Percentiles rank a stretch among this genome's conserved stretches.
These are phyloP conservation scores for Campylomormyrus tamandua DNA, from an alignment of 2,113 vertebrate species.

Conservation along the genomic window DNA sequence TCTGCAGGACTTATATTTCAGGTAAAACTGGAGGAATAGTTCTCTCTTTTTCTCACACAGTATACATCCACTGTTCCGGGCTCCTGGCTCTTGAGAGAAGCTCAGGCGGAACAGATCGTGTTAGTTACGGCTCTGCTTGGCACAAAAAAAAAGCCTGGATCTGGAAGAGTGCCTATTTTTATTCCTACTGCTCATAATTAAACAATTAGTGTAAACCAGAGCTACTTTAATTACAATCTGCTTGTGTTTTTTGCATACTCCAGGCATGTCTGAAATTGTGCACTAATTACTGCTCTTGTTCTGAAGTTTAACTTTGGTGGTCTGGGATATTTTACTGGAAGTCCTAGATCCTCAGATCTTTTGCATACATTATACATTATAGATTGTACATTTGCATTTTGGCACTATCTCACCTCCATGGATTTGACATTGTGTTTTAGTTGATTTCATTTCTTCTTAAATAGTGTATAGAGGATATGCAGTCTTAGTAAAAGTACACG, in stretches of 20 bases:
- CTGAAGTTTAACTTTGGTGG: background rate
- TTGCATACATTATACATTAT: background rate
- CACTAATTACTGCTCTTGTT: background rate
- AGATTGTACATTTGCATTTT: background rate
- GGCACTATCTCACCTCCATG: background rate
- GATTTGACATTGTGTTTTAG: background rate
- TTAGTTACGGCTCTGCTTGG: background rate
- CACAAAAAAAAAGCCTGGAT: background rate
- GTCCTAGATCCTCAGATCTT: background rate
- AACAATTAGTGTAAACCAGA: background rate
- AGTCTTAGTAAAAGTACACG: background rate
- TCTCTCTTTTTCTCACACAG: background rate
- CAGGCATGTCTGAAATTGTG: slow-evolving; percentile 15
- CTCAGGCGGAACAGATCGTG: background rate
- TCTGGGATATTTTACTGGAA: background rate
- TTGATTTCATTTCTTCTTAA: background rate
- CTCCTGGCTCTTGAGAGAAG: background rate
- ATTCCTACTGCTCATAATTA: slow-evolving; percentile 14
- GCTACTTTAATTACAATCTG: slow-evolving; percentile 15
- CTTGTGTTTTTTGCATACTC: background rate
- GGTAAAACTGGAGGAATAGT: background rate
- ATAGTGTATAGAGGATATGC: background rate
- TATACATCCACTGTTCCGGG: background rate
- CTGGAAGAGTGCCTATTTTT: background rate
- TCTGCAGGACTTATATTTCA: background rate